Base-by-base conservation (phyloP, 2,888 invertebrate species). In the Cosmopolites sordidus region DNA sequence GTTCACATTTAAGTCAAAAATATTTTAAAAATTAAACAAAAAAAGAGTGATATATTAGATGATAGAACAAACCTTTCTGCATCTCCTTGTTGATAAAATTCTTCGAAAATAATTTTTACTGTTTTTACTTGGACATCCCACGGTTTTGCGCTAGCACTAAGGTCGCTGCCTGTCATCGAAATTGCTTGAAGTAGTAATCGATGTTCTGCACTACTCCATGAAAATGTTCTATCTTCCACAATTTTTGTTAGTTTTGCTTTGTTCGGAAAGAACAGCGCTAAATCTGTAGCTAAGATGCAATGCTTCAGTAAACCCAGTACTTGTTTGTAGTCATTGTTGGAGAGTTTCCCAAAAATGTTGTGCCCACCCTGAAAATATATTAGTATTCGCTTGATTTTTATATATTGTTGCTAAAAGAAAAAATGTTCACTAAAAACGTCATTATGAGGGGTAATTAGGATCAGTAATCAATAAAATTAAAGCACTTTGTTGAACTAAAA, bases 211-310 rank as follows among this genome's bases (percentile, higher is more conserved):
- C 79, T 76, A 1, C 73, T 71, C 86, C 89, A 90, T 17, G 80
- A 77, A 66, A 90, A 89, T 40, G 73, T 65, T 2, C 77, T 71
- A 11, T 76, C 74, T 4, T 78, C 73, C 0, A 81, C 73, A 2
- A 83, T 71, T 15, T 76, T 73, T 22, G 77, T 71, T 1, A 89
- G 75, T 60, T 80, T 81, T 0, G 80, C 78, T 67, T 83, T 81
- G 71, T 91, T 90, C 0, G 86, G 83, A 66, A 91, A 91, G 73
- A 91, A 92, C 1, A 84, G 73, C 0, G 89, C 90, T 61, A 92
- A 73, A 68, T 92, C 92, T 1, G 92, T 92, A 0, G 92, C 91
- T 45, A 92, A 74, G 62, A 92, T 92, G 69, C 89, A 89, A 63
- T 89, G 88, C 62, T 87, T 84, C 47, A 92, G 83, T 53, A 84